A percentile compares a stretch with the other conserved stretches of the same genome.
Evolutionary conservation across 2,797 vertebrate species (phyloP).

Genomic region (Numenius phaeopus): DNA sequence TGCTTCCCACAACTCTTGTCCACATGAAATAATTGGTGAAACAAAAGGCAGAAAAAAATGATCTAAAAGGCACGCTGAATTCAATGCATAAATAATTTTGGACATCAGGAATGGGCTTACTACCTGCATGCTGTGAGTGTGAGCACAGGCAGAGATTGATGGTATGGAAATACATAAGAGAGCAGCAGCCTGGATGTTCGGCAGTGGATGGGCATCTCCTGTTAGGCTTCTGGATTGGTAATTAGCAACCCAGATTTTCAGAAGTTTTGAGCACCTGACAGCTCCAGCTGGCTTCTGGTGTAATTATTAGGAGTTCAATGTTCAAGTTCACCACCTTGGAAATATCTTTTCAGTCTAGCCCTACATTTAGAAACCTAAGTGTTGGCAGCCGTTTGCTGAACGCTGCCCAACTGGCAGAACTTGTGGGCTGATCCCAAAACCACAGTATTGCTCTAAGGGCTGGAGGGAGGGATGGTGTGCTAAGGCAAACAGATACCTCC

Average conservation of each 20-base stretch:
- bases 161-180: not conserved
- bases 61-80: not conserved
- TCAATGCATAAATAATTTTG: not conserved
- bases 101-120: not conserved
- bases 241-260: not conserved
- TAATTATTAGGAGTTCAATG: not conserved
- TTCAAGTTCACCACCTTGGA: not conserved
- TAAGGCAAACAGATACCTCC: not conserved
- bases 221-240: not conserved
- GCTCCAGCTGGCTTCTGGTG: not conserved
- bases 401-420: not conserved
- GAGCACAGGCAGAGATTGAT: not conserved
- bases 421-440: not conserved
- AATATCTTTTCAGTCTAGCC: not conserved
- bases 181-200: not conserved
- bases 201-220: not conserved
- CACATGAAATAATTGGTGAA: not conserved
- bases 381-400: not conserved
- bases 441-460: not conserved
- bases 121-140: not conserved
- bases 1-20: not conserved
- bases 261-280: not conserved
- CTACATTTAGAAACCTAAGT: not conserved
- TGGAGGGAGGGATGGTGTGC: not conserved
- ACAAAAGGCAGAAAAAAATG: not conserved